These are phyloP conservation scores for Rhogogaster chlorosoma DNA, from an alignment of 2,888 invertebrate genomes.

Conservation along the genomic window DNA sequence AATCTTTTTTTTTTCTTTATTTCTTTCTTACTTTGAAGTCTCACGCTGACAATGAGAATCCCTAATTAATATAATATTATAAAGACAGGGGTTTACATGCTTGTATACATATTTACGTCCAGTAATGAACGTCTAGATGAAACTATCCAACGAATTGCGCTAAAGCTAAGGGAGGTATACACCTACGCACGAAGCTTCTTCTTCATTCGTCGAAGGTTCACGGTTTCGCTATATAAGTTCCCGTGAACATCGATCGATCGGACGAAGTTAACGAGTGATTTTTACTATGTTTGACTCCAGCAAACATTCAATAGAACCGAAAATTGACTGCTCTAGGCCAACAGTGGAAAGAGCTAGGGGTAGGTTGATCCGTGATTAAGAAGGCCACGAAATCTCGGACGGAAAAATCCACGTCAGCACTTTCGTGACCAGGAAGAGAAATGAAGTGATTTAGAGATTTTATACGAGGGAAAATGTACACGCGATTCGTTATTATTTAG, in stretches of 20 bases:
- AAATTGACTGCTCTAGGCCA: conserved; percentile 6
- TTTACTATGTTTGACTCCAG: background rate
- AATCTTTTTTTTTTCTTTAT: background rate
- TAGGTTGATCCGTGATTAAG: conserved; percentile 8
- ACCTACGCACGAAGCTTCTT: background rate
- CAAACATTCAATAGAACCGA: conserved; percentile 28
- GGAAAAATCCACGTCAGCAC: background rate
- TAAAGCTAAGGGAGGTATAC: no score
- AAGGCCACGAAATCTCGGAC: background rate
- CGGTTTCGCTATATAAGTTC: background rate
- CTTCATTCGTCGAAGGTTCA: background rate
- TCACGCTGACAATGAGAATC: background rate
- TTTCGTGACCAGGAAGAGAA: background rate
- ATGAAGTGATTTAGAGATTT: background rate
- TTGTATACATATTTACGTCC: background rate
- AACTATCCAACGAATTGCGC: background rate
- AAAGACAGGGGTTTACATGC: no score
- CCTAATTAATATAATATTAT: background rate
- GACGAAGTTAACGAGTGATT: conserved; percentile 21
- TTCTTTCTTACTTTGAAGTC: background rate
- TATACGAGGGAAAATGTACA: background rate
- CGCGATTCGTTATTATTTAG: background rate
- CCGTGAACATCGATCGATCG: conserved; percentile 29
- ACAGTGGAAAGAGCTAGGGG: background rate
- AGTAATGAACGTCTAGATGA: background rate